phyloP scores from a whole-genome alignment of 2,888 invertebrate genomes.

The Arrhopalites spinosus region DNA sequence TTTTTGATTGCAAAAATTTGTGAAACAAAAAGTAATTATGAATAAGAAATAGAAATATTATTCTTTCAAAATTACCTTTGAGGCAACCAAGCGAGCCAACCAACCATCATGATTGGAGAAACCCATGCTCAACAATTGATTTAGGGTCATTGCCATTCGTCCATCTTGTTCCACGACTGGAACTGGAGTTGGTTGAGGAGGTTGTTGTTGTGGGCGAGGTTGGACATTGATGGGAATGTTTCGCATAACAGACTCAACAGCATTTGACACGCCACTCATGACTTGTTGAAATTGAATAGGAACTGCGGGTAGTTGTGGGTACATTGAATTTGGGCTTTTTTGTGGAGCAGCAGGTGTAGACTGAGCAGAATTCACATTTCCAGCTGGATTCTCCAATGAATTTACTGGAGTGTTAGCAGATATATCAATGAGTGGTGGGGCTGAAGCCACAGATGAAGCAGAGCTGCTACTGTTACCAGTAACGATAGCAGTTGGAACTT shows the following conservation, averaged over 20 bases:
- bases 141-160: constrained; percentile 41
- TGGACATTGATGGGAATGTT: constrained; percentile 43
- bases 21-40: too few relatives aligned
- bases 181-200: background rate
- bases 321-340: constrained; percentile 7
- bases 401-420: background rate
- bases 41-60: too few relatives aligned
- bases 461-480: background rate
- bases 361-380: background rate
- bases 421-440: constrained; percentile 26
- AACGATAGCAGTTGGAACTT: background rate
- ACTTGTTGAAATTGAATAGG: constrained; percentile 41
- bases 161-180: constrained; percentile 7
- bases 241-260: constrained; percentile 45
- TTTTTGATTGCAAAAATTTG: too few relatives aligned
- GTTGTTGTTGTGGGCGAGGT: background rate
- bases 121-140: constrained; percentile 54
- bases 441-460: constrained; percentile 7
- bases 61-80: constrained; percentile 37
- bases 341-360: background rate
- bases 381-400: background rate
- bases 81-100: constrained; percentile 48
- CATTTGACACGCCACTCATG: constrained; percentile 45
- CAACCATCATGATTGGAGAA: constrained; percentile 54
- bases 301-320: constrained; percentile 19